A percentile compares a stretch with the other conserved stretches of the same genome.
These are phyloP conservation scores for Lagodon rhomboides DNA, from an alignment of 2,797 vertebrate species.

Conservation along the genomic window DNA sequence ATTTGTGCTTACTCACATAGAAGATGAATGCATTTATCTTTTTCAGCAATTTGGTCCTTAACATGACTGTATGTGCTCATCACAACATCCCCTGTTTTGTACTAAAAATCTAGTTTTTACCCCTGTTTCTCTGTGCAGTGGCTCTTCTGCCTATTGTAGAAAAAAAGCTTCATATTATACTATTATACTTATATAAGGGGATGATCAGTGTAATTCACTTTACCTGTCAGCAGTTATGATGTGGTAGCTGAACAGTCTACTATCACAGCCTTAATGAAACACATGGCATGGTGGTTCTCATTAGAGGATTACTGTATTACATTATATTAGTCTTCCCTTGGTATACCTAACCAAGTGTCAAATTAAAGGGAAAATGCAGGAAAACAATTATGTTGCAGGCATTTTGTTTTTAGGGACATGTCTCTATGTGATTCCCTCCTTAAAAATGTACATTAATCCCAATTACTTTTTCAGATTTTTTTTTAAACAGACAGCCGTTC, in stretches of 20 bases:
- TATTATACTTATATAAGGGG: too few relatives aligned
- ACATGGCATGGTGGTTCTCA: too few relatives aligned
- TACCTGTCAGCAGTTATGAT: too few relatives aligned
- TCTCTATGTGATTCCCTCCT: neutral
- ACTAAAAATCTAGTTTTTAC: conserved; percentile 36
- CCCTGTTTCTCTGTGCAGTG: neutral
- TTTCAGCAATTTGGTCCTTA: conserved; percentile 49
- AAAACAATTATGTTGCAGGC: too few relatives aligned
- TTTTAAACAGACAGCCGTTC: neutral
- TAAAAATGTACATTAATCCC: neutral
- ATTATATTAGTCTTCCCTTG: too few relatives aligned
- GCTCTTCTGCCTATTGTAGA: conserved; percentile 8
- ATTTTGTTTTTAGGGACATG: neutral
- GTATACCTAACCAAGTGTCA: too few relatives aligned
- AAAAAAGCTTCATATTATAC: neutral
- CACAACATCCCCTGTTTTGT: conserved; percentile 29
- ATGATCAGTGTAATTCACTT: too few relatives aligned
- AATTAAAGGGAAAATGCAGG: too few relatives aligned
- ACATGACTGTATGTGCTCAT: conserved; percentile 16
- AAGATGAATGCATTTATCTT: neutral
- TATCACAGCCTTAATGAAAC: too few relatives aligned
- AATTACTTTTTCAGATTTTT: neutral
- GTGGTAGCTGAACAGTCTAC: too few relatives aligned
- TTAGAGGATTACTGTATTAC: too few relatives aligned
- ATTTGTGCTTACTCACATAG: neutral